These are phyloP conservation scores for Cerastis rubricosa DNA, from an alignment of 2,888 invertebrate genomes.

Conservation along the genomic window DNA sequence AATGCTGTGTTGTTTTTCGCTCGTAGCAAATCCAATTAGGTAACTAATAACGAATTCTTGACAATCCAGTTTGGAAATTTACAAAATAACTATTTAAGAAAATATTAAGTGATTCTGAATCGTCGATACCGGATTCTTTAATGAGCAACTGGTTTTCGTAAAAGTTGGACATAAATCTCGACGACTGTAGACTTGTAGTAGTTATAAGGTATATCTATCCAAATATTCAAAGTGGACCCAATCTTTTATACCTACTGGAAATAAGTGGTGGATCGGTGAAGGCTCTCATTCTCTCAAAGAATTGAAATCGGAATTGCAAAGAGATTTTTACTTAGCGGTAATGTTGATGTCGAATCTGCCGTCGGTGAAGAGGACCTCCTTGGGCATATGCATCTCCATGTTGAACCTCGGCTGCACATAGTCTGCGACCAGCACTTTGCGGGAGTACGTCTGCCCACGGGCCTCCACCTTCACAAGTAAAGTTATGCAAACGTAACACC, in stretches of 20 bases:
- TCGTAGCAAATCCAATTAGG: constrained; percentile 29
- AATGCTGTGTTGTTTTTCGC: constrained; percentile 44
- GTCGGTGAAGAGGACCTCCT: constrained; percentile 95
- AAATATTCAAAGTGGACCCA: background rate
- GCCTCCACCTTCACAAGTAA: constrained; percentile 81
- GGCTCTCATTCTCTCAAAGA: background rate
- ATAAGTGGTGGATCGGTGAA: background rate
- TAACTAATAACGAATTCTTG: constrained; percentile 26
- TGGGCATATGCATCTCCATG: constrained; percentile 95
- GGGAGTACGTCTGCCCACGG: constrained; percentile 91
- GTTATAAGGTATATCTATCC: background rate
- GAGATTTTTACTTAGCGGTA: constrained; percentile 93
- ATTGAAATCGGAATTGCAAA: background rate
- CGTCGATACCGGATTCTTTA: constrained; percentile 7
- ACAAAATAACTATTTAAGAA: constrained; percentile 15
- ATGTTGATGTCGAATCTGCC: constrained; percentile 95
- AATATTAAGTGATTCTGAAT: constrained; percentile 23
- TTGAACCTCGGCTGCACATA: constrained; percentile 98
- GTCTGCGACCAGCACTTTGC: constrained; percentile 95
- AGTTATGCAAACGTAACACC: constrained; percentile 61
- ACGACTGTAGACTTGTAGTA: constrained; percentile 3
- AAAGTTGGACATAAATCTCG: constrained; percentile 24
- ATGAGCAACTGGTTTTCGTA: constrained; percentile 35
- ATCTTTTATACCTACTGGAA: background rate
- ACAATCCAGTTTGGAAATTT: constrained; percentile 37